Percentiles rank a stretch among this genome's conserved stretches.
These are phyloP conservation scores for Acronicta alni DNA, from an alignment of 2,888 invertebrate genomes.

Conservation along the genomic window DNA sequence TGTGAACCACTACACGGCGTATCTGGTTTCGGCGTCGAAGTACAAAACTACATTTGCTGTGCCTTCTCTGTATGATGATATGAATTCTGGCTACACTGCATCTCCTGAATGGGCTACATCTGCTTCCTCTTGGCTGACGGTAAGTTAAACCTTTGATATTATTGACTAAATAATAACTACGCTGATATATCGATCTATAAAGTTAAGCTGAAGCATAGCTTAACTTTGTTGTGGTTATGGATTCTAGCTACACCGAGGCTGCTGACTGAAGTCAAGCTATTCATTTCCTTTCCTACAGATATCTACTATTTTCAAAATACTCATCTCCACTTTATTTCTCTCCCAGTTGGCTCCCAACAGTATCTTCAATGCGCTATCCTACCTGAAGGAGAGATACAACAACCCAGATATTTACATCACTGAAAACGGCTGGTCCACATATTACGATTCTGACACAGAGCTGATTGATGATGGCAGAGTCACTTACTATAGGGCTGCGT, in stretches of 20 bases:
- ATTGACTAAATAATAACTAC: too few relatives aligned
- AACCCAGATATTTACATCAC: slow-evolving; percentile 87
- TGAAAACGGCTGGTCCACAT: slow-evolving; percentile 89
- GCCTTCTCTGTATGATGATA: slow-evolving; percentile 33
- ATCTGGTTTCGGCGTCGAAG: slow-evolving; percentile 59
- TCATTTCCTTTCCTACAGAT: too few relatives aligned
- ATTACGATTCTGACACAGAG: slow-evolving; percentile 49
- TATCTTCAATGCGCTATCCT: slow-evolving; percentile 24
- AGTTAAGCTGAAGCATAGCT: too few relatives aligned
- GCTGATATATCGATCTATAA: too few relatives aligned
- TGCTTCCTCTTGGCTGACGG: slow-evolving; percentile 36
- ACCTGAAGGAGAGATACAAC: slow-evolving; percentile 55
- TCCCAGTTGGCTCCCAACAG: slow-evolving; percentile 39
- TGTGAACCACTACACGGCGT: slow-evolving; percentile 91
- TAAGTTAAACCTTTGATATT: slow-evolving; percentile 12
- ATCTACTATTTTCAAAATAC: too few relatives aligned
- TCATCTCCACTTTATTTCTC: neutral
- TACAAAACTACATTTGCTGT: neutral
- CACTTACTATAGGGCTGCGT: slow-evolving; percentile 74
- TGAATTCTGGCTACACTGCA: slow-evolving; percentile 13
- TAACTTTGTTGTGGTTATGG: too few relatives aligned
- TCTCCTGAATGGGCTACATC: slow-evolving; percentile 27
- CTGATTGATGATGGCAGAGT: slow-evolving; percentile 80
- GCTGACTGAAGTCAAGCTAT: too few relatives aligned
- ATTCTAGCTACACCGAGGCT: too few relatives aligned